Conservation (phyloP, 2,888 invertebrate genomes). For the Euphydryas editha region DNA sequence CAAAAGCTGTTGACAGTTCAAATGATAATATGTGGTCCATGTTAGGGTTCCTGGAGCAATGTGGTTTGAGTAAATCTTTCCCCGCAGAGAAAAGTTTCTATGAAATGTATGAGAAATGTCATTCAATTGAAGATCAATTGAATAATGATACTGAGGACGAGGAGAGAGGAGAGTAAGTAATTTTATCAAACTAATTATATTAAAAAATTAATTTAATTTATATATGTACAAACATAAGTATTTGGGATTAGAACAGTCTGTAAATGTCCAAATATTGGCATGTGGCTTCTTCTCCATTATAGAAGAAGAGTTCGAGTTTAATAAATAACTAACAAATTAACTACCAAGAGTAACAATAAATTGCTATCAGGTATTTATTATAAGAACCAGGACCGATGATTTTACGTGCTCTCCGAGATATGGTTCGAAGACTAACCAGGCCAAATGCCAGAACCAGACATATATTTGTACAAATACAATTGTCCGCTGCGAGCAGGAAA, state of each 20-base stretch:
- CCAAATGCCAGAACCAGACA: no score
- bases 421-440: no score
- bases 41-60: slow-evolving; percentile 63
- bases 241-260: no score
- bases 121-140: slow-evolving; percentile 58
- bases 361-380: no score
- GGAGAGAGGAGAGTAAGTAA: slow-evolving; percentile 61
- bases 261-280: no score
- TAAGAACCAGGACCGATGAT: no score
- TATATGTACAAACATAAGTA: not conserved
- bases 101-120: slow-evolving; percentile 67
- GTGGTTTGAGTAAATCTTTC: slow-evolving; percentile 55
- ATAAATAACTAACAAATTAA: no score
- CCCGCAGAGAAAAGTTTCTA: slow-evolving; percentile 69
- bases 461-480: not conserved
- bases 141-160: slow-evolving; percentile 49
- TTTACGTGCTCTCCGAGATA: no score
- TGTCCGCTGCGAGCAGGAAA: no score
- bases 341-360: no score
- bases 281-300: no score
- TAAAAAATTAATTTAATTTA: not conserved
- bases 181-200: slow-evolving; percentile 7
- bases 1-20: slow-evolving; percentile 56
- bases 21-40: slow-evolving; percentile 60
- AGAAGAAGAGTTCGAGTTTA: no score